Conservation (phyloP, 2,888 invertebrate species). For the Leptogaster cylindrica region DNA sequence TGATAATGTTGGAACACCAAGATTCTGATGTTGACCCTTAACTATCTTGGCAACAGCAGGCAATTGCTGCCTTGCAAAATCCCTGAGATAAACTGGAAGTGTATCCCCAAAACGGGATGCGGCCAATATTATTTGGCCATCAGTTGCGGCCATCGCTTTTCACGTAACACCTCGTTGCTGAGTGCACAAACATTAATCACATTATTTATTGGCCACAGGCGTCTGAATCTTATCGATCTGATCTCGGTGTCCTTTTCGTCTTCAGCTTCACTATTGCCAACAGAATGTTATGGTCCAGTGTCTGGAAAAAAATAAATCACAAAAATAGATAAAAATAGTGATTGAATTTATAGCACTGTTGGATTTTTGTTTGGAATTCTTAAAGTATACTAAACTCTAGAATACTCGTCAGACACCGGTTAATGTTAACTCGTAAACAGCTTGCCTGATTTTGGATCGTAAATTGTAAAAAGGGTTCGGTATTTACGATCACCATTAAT, state of each 20-base stretch:
- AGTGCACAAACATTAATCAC: conserved; percentile 43
- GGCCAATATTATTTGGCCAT: conserved; percentile 88
- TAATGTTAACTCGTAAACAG: conserved; percentile 28
- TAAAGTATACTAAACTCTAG: conserved; percentile 24
- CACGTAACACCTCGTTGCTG: conserved; percentile 42
- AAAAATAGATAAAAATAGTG: conserved; percentile 9
- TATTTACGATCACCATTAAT: conserved; percentile 8
- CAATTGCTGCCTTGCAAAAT: conserved; percentile 73
- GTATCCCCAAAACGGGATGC: conserved; percentile 70
- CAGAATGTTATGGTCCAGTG: conserved; percentile 19
- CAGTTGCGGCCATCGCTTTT: conserved; percentile 82
- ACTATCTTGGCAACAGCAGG: conserved; percentile 90
- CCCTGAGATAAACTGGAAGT: conserved; percentile 60
- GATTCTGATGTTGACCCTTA: conserved; percentile 90
- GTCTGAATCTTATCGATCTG: conserved; percentile 16
- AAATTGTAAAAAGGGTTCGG: conserved; percentile 3
- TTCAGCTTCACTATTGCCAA: not conserved
- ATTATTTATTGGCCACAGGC: conserved; percentile 37
- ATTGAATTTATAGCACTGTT: conserved; percentile 35
- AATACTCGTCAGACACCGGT: conserved; percentile 9
- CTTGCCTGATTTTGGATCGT: conserved; percentile 18
- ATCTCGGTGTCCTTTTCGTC: conserved; percentile 3
- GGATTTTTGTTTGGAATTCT: conserved; percentile 23
- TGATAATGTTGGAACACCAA: conserved; percentile 87
- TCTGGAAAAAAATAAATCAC: conserved; percentile 17